These are phyloP conservation scores for Noctua janthe DNA, from an alignment of 2,888 invertebrate species.

Conservation along the genomic window DNA sequence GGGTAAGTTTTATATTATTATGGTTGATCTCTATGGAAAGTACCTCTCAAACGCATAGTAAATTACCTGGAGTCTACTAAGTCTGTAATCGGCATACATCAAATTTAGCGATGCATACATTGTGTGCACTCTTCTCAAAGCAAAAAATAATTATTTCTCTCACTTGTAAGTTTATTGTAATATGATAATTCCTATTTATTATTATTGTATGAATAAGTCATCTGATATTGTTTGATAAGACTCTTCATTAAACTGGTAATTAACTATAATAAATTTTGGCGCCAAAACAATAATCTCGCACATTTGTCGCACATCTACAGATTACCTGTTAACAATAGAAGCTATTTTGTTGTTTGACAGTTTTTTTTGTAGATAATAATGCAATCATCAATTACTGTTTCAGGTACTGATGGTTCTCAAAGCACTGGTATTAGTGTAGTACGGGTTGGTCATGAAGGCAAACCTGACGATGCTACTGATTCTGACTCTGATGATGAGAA, in stretches of 20 bases:
- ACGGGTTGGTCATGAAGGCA: slow-evolving; percentile 89
- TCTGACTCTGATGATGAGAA: slow-evolving; percentile 91
- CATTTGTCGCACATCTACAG: background rate
- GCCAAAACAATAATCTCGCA: slow-evolving; percentile 59
- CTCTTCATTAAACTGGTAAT: background rate
- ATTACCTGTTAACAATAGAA: background rate
- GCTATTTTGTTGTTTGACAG: background rate
- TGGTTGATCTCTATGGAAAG: background rate
- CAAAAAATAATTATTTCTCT: background rate
- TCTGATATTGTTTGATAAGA: background rate
- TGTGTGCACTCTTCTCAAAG: background rate
- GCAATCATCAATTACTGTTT: slow-evolving; percentile 14
- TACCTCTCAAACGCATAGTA: background rate
- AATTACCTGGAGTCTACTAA: background rate
- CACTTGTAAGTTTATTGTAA: background rate
- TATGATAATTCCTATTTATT: background rate
- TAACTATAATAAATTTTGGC: slow-evolving; percentile 59
- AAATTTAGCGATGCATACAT: background rate
- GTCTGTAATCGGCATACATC: background rate
- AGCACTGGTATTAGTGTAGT: slow-evolving; percentile 92
- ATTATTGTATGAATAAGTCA: background rate
- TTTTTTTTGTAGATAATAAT: background rate
- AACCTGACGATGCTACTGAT: slow-evolving; percentile 90
- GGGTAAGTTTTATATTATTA: slow-evolving; percentile 90
- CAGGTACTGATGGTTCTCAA: slow-evolving; percentile 89